Evolutionary conservation across 2,797 vertebrate genomes (phyloP), one percentile per base, ranked within the genome.

Genomic region (Fratercula arctica): DNA sequence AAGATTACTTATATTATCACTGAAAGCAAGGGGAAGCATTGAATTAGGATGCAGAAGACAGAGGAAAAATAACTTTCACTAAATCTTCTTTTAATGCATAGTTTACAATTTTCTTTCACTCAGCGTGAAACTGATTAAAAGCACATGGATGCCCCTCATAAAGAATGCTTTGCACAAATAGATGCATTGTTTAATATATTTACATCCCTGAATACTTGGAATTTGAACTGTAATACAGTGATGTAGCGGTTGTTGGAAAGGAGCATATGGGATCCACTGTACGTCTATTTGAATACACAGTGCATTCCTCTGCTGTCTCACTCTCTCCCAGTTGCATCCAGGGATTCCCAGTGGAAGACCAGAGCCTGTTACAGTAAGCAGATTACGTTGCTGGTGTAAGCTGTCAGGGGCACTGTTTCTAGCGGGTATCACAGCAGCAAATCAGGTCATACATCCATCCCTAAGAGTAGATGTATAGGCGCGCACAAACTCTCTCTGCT

Each of bases 71-170:
- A 98, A 98, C 97, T 98, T 98, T 96, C 92, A 70, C 95, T 97
- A 98, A 98, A 98, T 98, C 98, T 98, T 98, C 97, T 97, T 98
- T 97, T 98, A 98, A 98, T 98, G 97, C 97, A 98, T 97, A 98
- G 98, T 98, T 98, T 98, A 98, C 97, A 97, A 97, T 98, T 98
- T 98, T 98, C 97, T 98, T 98, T 97, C 95, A 95, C 98, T 95
- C 98, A 98, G 98, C 98, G 67, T 97, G 97, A 97, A 97, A 97
- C 97, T 98, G 98, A 98, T 98, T 98, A 98, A 98, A 98, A 97
- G 97, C 97, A 97, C 94, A 96, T 81, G 94, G 92, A 95, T 97
- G 43, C 89, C 96, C 97, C 95, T 97, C 93, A 89, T 95, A 95
- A 97, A 94, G 89, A 96, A 97, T 94, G 79, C 94, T 96, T 95